Evolutionary conservation across 2,888 invertebrate genomes (phyloP).

Genomic region (Drosophila anceps): DNA sequence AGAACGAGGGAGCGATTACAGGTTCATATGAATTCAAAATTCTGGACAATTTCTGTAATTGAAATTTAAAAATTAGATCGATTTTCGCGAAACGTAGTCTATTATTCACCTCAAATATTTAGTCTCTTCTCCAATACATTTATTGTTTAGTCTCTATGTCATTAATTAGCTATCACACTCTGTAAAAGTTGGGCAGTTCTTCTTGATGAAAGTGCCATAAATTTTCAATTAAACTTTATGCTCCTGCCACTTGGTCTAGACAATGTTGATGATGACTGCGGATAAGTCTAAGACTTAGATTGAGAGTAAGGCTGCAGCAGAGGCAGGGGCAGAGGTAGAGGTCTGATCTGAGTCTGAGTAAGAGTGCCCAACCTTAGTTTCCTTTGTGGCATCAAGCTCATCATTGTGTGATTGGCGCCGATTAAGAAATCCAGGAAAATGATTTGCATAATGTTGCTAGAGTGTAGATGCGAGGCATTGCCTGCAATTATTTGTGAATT

Average conservation of each 20-base stretch:
- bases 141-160: neutral
- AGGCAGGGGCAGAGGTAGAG: neutral
- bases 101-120: neutral
- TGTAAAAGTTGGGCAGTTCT: conserved; percentile 23
- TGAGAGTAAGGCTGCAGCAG: neutral
- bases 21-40: no score
- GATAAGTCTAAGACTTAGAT: neutral
- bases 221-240: conserved; percentile 75
- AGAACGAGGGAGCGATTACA: no score
- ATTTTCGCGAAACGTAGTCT: neutral
- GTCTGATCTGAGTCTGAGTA: neutral
- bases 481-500: conserved; percentile 82
- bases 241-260: conserved; percentile 55
- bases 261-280: conserved; percentile 21
- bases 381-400: conserved; percentile 29
- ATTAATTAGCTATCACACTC: conserved; percentile 13
- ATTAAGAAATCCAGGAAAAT: conserved; percentile 66
- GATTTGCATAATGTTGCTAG: conserved; percentile 46
- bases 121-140: neutral
- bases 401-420: conserved; percentile 72
- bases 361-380: conserved; percentile 42
- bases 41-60: no score
- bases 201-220: conserved; percentile 73
- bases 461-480: conserved; percentile 22
- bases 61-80: no score